Conservation (phyloP, 2,113 vertebrate genomes). For the Cercopithecus mona region DNA sequence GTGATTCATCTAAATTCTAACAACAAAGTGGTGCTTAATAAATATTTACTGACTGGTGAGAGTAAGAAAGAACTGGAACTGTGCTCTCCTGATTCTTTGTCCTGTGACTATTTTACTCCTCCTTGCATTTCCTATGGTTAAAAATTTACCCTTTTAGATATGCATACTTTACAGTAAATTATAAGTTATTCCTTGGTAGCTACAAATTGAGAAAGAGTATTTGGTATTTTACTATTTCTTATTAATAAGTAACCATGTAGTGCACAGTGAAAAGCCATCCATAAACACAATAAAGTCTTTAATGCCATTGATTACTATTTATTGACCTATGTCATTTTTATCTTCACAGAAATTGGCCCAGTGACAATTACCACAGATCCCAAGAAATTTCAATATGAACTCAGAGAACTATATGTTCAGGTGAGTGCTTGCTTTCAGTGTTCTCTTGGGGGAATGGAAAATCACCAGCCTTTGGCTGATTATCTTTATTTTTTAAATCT, state of each 20-base stretch:
- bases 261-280: neutral
- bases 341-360: slow-evolving; percentile 94
- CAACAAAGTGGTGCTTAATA: neutral
- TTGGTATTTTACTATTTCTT: neutral
- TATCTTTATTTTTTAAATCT: neutral
- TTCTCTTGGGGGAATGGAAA: neutral
- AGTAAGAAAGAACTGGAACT: neutral
- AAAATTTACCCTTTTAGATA: neutral
- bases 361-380: slow-evolving; percentile 99
- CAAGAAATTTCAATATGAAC: slow-evolving; percentile 98
- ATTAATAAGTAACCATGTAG: neutral
- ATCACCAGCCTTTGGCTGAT: neutral
- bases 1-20: neutral
- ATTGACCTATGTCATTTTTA: neutral
- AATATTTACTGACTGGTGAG: neutral
- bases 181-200: neutral
- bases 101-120: neutral
- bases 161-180: neutral
- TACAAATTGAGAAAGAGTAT: neutral
- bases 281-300: neutral
- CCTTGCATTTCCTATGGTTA: neutral
- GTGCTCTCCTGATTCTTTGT: neutral
- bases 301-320: neutral
- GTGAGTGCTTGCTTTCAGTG: slow-evolving; percentile 83
- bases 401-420: slow-evolving; percentile 98